Base-by-base conservation (phyloP, 2,797 vertebrate genomes). In the Esox masquinongy region DNA sequence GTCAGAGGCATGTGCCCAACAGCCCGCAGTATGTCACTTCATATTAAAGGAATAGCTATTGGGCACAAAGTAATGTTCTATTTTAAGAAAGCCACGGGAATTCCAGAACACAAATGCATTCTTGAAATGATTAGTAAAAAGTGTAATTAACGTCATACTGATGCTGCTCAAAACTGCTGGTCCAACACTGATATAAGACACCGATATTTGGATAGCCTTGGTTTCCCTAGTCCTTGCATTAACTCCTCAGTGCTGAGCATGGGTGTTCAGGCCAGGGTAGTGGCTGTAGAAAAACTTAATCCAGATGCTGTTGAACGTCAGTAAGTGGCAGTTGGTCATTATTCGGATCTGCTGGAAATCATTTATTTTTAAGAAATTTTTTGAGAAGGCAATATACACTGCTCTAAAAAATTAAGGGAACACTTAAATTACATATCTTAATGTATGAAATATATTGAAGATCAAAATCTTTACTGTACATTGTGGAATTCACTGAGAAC, bases 51-150 rank as follows among this genome's bases (percentile, higher is more conserved):
- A 80, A 82, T 83, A 87, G 83, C 85, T 78, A 83, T 84, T 80
- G 84, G 79, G 79, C 78, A 85, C 88, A 83, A 84, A 90, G 84
- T 84, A 86, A 86, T 91, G 79, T 82, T 89, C 90, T 92, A 91
- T 94, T 93, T 95, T 92, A 88, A 91, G 87, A 92, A 86, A 87
- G 88, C 87, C 84, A 24, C 85, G 89, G 87, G 79, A 93, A 94
- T 94, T 93, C 87, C 85, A 82, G 82, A 81, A 90, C 93, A 92
- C 85, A 90, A 92, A 92, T 84, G 83, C 86, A 90, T 84, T 95
- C 93, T 94, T 92, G 70, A 89, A 88, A 92, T 89, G 90, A 93
- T 94, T 94, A 90, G 87, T 80, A 91, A 91, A 86, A 93, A 93
- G 94, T 92, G 90, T 79, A 82, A 89, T 91, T 93, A 81, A 90